These are phyloP conservation scores for Ornithoptera alexandrae DNA, from an alignment of 2,888 invertebrate species.

Conservation along the genomic window DNA sequence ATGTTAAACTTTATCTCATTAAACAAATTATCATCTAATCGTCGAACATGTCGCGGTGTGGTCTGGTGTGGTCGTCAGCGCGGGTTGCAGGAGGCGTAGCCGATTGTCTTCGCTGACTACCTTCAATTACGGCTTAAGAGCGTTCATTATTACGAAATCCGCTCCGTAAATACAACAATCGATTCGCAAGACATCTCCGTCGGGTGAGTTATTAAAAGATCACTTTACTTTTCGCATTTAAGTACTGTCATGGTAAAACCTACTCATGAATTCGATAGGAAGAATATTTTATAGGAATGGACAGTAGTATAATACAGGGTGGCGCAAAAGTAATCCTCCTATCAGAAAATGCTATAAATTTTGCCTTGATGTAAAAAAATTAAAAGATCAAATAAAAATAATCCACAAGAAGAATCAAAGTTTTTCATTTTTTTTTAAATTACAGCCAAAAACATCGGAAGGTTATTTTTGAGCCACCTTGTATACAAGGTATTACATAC, in stretches of 20 bases:
- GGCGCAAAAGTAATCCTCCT: no score
- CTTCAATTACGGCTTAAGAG: slow-evolving; percentile 66
- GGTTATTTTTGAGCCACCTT: no score
- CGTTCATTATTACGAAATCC: slow-evolving; percentile 70
- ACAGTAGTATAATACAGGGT: no score
- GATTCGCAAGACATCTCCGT: slow-evolving; percentile 58
- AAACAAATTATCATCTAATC: not conserved
- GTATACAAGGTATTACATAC: no score
- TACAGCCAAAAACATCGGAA: no score
- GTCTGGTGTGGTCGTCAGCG: not conserved
- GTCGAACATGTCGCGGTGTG: slow-evolving; percentile 8
- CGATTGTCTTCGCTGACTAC: slow-evolving; percentile 53
- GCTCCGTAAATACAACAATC: slow-evolving; percentile 67
- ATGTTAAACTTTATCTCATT: no score
- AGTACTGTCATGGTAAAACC: not conserved
- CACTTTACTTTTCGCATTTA: slow-evolving; percentile 38
- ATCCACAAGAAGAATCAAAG: no score
- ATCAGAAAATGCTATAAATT: no score
- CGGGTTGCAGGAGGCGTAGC: slow-evolving; percentile 47
- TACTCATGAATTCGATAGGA: not conserved
- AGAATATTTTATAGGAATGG: no score
- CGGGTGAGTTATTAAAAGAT: slow-evolving; percentile 33
- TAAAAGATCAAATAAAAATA: no score
- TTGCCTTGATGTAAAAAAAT: no score
- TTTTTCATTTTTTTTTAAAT: no score